A percentile compares a stretch with the other conserved stretches of the same genome.
Conservation (phyloP, 92 coral and sea anemone genomes). For the Zoanthus sansibaricus region DNA sequence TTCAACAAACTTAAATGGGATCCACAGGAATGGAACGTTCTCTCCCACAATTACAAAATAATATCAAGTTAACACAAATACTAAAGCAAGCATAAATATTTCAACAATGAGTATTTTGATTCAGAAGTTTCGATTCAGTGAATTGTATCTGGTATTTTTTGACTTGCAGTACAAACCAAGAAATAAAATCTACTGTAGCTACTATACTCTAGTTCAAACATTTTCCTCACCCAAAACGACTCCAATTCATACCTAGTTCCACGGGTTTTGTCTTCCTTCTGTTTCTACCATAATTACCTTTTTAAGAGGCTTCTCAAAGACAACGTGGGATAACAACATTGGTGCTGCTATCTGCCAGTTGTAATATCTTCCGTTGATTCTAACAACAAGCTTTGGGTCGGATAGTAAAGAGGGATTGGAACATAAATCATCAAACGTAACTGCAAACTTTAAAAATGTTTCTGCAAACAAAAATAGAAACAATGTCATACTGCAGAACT, state of each 20-base stretch:
- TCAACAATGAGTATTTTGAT: no score
- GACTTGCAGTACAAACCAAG: no score
- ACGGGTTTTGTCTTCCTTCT: background rate
- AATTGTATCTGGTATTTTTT: no score
- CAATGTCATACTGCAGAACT: background rate
- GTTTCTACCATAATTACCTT: slow-evolving; percentile 55
- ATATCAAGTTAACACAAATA: no score
- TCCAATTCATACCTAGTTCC: background rate
- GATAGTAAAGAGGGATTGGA: slow-evolving; percentile 81
- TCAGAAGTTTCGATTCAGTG: no score
- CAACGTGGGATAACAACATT: slow-evolving; percentile 89
- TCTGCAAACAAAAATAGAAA: slow-evolving; percentile 61
- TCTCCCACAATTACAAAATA: no score
- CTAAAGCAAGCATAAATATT: no score
- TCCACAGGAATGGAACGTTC: no score
- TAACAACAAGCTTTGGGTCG: slow-evolving; percentile 91
- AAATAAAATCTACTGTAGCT: no score
- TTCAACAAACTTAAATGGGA: no score
- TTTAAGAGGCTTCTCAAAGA: slow-evolving; percentile 85
- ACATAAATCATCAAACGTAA: slow-evolving; percentile 88
- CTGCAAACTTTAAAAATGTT: slow-evolving; percentile 74
- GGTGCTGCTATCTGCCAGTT: slow-evolving; percentile 99
- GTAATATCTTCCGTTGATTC: slow-evolving; percentile 89
- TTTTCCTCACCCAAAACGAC: no score
- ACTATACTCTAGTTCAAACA: background rate